Conservation (phyloP, 1,140 invertebrate species). For the Pseudachorutes palmiensis region DNA sequence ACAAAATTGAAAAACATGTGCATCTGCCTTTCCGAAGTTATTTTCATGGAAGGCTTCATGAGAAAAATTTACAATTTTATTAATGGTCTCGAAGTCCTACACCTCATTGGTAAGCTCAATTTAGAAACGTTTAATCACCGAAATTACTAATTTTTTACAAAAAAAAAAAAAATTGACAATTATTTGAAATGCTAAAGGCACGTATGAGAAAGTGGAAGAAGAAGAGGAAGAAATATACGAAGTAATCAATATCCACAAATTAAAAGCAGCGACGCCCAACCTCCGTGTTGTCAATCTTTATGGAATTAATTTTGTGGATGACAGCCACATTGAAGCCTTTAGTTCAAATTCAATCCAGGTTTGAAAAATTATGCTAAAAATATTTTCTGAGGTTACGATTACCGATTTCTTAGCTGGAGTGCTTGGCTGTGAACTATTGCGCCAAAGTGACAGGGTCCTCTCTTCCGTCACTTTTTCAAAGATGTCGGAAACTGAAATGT, state of each 20-base stretch:
- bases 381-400: slow-evolving; percentile 13
- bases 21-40: slow-evolving; percentile 96
- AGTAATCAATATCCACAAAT: slow-evolving; percentile 97
- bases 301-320: slow-evolving; percentile 96
- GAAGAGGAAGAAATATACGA: slow-evolving; percentile 99
- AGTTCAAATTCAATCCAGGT: slow-evolving; percentile 84
- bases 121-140: too few species aligned
- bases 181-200: too few species aligned
- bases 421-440: slow-evolving; percentile 92
- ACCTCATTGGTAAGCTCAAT: slow-evolving; percentile 73
- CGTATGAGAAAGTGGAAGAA: slow-evolving; percentile 97
- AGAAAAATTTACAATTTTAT: slow-evolving; percentile 99
- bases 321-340: slow-evolving; percentile 97
- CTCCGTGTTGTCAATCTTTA: slow-evolving; percentile 90
- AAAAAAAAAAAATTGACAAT: too few species aligned
- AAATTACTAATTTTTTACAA: too few species aligned
- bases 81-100: slow-evolving; percentile 95
- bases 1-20: slow-evolving; percentile 95
- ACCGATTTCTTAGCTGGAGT: slow-evolving; percentile 71
- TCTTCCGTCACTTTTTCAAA: slow-evolving; percentile 85
- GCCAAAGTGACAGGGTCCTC: slow-evolving; percentile 94
- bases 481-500: slow-evolving; percentile 83
- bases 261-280: slow-evolving; percentile 93
- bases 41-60: slow-evolving; percentile 99
- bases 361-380: slow-evolving; percentile 20